Conservation (phyloP, 2,888 invertebrate genomes). For the Eilema depressum region DNA sequence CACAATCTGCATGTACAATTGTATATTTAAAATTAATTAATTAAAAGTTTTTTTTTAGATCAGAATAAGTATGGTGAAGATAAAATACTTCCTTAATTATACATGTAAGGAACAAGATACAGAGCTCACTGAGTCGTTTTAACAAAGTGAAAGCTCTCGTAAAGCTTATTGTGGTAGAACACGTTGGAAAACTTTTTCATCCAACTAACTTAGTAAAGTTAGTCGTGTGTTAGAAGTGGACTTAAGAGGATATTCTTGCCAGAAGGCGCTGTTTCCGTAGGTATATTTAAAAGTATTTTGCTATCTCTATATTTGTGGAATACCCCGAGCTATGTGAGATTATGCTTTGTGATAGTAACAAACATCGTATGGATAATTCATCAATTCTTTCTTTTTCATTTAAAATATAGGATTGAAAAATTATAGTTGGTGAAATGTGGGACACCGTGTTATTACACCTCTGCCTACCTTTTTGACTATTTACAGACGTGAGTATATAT, state of each 20-base stretch:
- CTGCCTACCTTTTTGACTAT: no score
- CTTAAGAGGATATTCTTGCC: not conserved
- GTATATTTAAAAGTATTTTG: not conserved
- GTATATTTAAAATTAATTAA: no score
- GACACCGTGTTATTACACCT: no score
- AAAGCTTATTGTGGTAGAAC: conserved; percentile 1
- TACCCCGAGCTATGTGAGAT: not conserved
- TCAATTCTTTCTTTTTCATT: no score
- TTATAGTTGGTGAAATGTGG: no score
- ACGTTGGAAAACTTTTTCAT: not conserved
- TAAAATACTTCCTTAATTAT: not conserved
- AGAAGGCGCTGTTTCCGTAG: not conserved
- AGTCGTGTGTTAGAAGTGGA: not conserved
- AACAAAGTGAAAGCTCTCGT: not conserved
- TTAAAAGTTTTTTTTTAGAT: not conserved
- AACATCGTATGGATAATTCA: no score
- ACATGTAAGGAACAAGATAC: not conserved
- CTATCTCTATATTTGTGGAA: not conserved
- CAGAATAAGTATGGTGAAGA: not conserved
- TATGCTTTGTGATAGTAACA: not conserved
- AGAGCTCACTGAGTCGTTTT: not conserved
- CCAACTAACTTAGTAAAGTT: conserved; percentile 3
- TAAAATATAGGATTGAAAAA: no score
- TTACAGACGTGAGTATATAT: no score
- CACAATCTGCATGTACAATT: no score